Evolutionary conservation across 2,113 vertebrate species (phyloP).

Genomic region (Paraplagusia blochii): DNA sequence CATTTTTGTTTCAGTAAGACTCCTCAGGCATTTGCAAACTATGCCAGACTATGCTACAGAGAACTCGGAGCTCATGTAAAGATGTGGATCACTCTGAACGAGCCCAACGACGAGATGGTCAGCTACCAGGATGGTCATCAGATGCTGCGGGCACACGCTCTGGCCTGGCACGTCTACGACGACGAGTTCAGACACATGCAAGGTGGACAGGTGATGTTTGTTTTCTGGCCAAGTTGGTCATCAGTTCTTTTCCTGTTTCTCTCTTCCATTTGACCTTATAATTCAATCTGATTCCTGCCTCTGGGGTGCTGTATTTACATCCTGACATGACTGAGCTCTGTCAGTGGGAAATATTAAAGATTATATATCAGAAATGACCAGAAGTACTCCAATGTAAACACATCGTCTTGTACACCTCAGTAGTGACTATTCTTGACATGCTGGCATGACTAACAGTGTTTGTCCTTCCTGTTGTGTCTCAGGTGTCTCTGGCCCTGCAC

Average conservation of each 20-base stretch:
- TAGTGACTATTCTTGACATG: too few species aligned
- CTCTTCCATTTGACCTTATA: too few species aligned
- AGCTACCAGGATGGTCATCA: slow-evolving; percentile 84
- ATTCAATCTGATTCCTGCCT: too few species aligned
- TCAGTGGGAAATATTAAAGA: too few species aligned
- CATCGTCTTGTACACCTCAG: too few species aligned
- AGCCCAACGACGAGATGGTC: slow-evolving; percentile 83
- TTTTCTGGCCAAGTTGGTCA: too few species aligned
- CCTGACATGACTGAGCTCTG: too few species aligned
- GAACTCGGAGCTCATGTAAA: slow-evolving; percentile 84
- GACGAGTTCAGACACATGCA: slow-evolving; percentile 81
- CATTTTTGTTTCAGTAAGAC: slow-evolving; percentile 58
- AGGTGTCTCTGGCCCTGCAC: slow-evolving; percentile 87
- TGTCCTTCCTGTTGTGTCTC: slow-evolving; percentile 4
- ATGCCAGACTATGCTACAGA: slow-evolving; percentile 86
- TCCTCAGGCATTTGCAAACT: slow-evolving; percentile 82
- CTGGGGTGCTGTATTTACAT: too few species aligned
- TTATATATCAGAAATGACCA: too few species aligned
- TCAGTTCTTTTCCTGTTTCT: too few species aligned
- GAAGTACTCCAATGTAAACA: too few species aligned
- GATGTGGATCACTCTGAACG: slow-evolving; percentile 93
- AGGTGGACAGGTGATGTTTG: slow-evolving; percentile 81
- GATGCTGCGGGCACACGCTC: slow-evolving; percentile 86
- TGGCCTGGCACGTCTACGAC: slow-evolving; percentile 88
- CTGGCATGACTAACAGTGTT: too few species aligned